Conservation (phyloP, 2,113 vertebrate species). For the Gobio gobio region DNA sequence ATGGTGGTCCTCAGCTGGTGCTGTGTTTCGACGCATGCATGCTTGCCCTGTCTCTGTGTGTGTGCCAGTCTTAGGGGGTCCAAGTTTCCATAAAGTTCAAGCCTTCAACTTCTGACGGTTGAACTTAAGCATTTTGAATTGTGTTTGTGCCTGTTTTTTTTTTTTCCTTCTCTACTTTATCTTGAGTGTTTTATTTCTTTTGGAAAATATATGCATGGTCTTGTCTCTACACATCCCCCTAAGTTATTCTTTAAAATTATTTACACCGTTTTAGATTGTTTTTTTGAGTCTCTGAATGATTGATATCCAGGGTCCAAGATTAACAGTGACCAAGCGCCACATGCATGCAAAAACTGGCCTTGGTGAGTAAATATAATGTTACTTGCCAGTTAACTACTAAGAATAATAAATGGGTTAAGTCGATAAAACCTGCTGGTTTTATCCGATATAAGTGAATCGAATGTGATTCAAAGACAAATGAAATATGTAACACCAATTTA, state of each 20-base stretch:
- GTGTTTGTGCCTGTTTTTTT: slow-evolving; percentile 64
- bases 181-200: not conserved
- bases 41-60: slow-evolving; percentile 66
- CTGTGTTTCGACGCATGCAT: slow-evolving; percentile 63
- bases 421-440: not conserved
- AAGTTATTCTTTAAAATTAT: slow-evolving; percentile 20
- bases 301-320: slow-evolving; percentile 23
- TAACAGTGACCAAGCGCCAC: slow-evolving; percentile 4
- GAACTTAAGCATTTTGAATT: slow-evolving; percentile 55
- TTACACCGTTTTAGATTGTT: slow-evolving; percentile 18
- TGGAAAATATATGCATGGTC: slow-evolving; percentile 53
- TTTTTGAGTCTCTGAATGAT: slow-evolving; percentile 43
- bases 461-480: not conserved
- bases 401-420: not conserved
- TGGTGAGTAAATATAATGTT: not conserved
- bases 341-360: not conserved
- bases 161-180: slow-evolving; percentile 33
- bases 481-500: not conserved
- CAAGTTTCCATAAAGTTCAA: slow-evolving; percentile 50
- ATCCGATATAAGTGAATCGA: not conserved
- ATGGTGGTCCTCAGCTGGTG: slow-evolving; percentile 58
- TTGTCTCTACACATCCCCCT: slow-evolving; percentile 48
- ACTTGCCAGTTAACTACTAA: not conserved
- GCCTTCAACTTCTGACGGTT: slow-evolving; percentile 44
- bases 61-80: slow-evolving; percentile 61